Evolutionary conservation across 2,113 vertebrate genomes (phyloP).

Genomic region (Platysteira castanea): DNA sequence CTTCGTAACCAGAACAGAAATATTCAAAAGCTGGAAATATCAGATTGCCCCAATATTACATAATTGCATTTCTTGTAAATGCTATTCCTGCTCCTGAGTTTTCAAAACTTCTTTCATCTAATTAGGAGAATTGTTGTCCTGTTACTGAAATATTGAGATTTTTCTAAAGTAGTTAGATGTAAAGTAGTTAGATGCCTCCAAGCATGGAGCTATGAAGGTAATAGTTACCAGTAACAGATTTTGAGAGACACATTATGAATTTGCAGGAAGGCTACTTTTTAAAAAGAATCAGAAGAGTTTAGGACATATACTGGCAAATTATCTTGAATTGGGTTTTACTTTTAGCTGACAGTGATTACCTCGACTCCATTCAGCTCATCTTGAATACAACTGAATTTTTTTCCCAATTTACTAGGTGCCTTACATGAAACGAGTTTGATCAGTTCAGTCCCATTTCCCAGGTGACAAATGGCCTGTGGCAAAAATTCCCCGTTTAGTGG

Average conservation of each 20-base stretch:
- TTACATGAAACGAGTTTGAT: background rate
- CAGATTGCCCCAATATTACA: background rate
- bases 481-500: background rate
- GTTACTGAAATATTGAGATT: background rate
- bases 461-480: constrained; percentile 35
- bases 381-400: background rate
- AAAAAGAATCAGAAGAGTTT: background rate
- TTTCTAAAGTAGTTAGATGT: background rate
- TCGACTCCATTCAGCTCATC: background rate
- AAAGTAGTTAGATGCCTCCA: background rate
- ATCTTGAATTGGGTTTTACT: background rate
- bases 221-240: background rate
- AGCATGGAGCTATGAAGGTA: background rate
- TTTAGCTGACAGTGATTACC: background rate
- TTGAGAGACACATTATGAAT: background rate
- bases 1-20: background rate
- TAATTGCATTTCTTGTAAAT: background rate
- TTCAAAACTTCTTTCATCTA: background rate
- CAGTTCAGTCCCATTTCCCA: constrained; percentile 42
- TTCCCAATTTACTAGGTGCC: background rate
- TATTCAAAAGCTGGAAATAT: background rate
- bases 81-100: background rate
- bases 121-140: background rate
- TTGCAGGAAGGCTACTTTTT: background rate
- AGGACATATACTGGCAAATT: background rate